Evolutionary conservation across 2,113 vertebrate species (phyloP).

Genomic region (Glaucidium brasilianum): DNA sequence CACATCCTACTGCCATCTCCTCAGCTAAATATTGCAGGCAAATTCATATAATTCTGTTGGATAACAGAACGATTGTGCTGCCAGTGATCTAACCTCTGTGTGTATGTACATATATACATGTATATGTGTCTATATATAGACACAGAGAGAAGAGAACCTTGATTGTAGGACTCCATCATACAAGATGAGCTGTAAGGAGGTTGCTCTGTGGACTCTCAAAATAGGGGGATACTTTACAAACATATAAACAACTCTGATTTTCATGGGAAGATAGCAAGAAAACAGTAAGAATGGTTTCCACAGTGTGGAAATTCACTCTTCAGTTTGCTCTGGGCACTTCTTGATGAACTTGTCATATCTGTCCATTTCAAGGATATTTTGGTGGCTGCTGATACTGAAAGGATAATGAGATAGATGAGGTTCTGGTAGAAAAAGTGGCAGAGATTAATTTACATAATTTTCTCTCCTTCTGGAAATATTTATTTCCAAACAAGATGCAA

Average conservation of each 20-base stretch:
- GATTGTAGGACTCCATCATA: neutral
- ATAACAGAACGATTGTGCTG: neutral
- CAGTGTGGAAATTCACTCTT: neutral
- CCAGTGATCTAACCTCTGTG: neutral
- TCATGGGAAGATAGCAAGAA: neutral
- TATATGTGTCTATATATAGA: fast-evolving
- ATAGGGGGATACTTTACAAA: neutral
- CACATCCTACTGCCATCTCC: neutral
- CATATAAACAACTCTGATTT: neutral
- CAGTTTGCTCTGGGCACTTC: neutral
- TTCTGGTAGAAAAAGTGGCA: neutral
- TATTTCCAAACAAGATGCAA: neutral
- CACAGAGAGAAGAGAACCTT: neutral
- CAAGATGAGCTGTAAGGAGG: neutral
- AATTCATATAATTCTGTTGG: neutral
- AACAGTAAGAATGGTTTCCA: neutral
- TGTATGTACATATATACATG: fast-evolving
- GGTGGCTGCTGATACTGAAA: neutral
- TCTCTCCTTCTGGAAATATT: neutral
- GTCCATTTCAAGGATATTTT: neutral
- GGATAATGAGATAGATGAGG: neutral
- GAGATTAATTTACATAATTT: neutral
- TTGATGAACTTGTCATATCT: neutral
- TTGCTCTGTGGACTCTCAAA: neutral
- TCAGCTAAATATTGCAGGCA: neutral